Conservation (phyloP, 1,140 invertebrate genomes). For the Listronotus oregonensis region DNA sequence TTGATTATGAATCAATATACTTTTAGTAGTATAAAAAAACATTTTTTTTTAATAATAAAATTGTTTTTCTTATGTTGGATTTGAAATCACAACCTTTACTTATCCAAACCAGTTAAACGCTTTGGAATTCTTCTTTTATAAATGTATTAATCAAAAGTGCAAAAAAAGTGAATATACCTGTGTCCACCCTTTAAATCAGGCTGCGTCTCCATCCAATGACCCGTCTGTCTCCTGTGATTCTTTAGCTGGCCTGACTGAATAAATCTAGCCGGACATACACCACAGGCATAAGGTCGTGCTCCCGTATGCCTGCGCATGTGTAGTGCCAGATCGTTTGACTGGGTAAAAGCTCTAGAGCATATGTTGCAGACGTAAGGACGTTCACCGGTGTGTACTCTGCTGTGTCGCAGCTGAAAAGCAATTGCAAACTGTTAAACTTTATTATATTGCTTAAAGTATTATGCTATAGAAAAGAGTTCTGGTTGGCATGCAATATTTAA, state of each 20-base stretch:
- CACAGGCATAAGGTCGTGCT: conserved; percentile 53
- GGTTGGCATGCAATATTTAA: no score
- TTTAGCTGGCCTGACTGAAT: conserved; percentile 56
- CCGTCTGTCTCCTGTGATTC: conserved; percentile 51
- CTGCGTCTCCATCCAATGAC: conserved; percentile 55
- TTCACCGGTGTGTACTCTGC: conserved; percentile 57
- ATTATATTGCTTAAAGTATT: no score
- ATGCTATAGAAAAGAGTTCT: no score
- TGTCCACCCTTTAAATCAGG: conserved; percentile 55
- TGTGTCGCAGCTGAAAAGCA: conserved; percentile 51
- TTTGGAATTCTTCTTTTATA: no score
- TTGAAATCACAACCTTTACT: no score
- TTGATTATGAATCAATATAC: no score
- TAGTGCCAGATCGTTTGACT: conserved; percentile 57
- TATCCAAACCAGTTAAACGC: no score
- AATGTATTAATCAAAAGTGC: background rate
- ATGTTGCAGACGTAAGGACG: conserved; percentile 58
- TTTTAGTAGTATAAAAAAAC: no score
- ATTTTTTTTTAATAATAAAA: no score
- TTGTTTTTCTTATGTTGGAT: no score
- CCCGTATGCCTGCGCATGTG: conserved; percentile 56
- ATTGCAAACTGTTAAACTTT: background rate
- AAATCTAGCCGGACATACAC: conserved; percentile 54
- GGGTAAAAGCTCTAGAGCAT: conserved; percentile 56
- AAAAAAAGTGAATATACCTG: conserved; percentile 38